Base-by-base conservation (phyloP, 2,888 invertebrate species). In the Digitonthophagus gazella region DNA sequence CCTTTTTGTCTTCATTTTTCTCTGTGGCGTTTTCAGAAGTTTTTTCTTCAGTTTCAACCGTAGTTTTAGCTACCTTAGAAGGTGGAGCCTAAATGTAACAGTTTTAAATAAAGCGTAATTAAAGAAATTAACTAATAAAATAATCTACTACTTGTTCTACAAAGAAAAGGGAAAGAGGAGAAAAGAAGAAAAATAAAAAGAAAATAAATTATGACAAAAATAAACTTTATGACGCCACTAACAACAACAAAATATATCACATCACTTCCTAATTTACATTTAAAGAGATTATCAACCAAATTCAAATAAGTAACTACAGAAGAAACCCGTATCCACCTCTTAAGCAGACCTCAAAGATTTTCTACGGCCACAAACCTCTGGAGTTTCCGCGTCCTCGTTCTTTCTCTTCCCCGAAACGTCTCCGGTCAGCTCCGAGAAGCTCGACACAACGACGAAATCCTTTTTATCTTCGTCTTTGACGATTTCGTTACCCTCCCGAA, bases 401-500 rank as follows among this genome's bases (percentile, higher is more conserved):
- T 83, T 83, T 58, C 82, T 76, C 72, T 83, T 83, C 1, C 74
- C 75, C 2, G 78, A 70, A 18, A 75, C 74, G 70, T 81, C 81
- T 15, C 79, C 71, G 2, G 74, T 71, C 69, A 90, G 82, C 73
- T 91, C 89, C 44, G 86, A 83, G 78, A 93, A 88, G 71, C 88
- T 86, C 73, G 86, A 84, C 57, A 92, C 83, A 28, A 89, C 84
- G 8, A 85, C 82, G 80, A 86, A 91, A 18, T 82, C 75, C 6
- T 80, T 78, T 65, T 84, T 84, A 3, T 87, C 89, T 14, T 88
- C 88, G 6, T 90, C 87, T 2, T 85, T 83, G 0, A 96, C 83
- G 0, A 89, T 84, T 0, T 86, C 88, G 82, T 96, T 96, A 66
- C 95, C 96, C 72, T 91, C 92, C 72, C 97, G 89, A 67, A 87